Conservation (phyloP, 1,140 invertebrate species). For the Steinernema feltiae region DNA sequence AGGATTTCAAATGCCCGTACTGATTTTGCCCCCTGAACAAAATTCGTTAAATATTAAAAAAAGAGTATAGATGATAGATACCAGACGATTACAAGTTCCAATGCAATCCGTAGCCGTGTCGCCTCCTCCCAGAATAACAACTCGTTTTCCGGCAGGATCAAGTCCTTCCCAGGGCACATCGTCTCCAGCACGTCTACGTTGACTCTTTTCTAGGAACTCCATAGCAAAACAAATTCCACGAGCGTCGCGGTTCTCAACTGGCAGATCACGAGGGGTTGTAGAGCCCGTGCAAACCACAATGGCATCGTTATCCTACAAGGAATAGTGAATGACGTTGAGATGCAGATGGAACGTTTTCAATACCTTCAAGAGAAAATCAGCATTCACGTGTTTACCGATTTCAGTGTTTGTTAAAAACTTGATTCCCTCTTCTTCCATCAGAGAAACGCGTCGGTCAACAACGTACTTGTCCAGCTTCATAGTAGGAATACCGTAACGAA, state of each 20-base stretch:
- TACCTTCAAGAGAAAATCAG: slow-evolving; percentile 66
- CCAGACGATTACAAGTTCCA: slow-evolving; percentile 86
- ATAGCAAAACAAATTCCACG: slow-evolving; percentile 93
- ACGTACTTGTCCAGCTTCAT: slow-evolving; percentile 60
- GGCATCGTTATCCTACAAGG: slow-evolving; percentile 70
- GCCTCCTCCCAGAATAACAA: slow-evolving; percentile 93
- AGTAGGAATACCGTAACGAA: slow-evolving; percentile 94
- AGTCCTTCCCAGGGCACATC: slow-evolving; percentile 64
- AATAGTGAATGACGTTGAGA: neutral
- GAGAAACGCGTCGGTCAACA: slow-evolving; percentile 77
- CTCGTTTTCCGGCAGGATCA: slow-evolving; percentile 83
- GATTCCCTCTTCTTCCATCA: slow-evolving; percentile 83
- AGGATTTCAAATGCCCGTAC: slow-evolving; percentile 96
- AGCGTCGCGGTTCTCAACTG: slow-evolving; percentile 71
- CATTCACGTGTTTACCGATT: slow-evolving; percentile 82
- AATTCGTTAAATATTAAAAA: slow-evolving; percentile 16
- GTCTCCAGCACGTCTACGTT: slow-evolving; percentile 83
- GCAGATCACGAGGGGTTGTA: slow-evolving; percentile 84
- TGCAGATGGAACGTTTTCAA: neutral
- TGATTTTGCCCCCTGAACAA: slow-evolving; percentile 74
- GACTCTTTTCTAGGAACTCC: slow-evolving; percentile 91
- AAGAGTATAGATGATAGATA: slow-evolving; percentile 44
- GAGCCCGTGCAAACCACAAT: slow-evolving; percentile 83
- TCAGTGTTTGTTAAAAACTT: slow-evolving; percentile 80
- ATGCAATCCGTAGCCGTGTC: slow-evolving; percentile 99